Evolutionary conservation across 2,888 invertebrate species (phyloP), one percentile per base, ranked within the genome.

Genomic region (Daptonema setosum): DNA sequence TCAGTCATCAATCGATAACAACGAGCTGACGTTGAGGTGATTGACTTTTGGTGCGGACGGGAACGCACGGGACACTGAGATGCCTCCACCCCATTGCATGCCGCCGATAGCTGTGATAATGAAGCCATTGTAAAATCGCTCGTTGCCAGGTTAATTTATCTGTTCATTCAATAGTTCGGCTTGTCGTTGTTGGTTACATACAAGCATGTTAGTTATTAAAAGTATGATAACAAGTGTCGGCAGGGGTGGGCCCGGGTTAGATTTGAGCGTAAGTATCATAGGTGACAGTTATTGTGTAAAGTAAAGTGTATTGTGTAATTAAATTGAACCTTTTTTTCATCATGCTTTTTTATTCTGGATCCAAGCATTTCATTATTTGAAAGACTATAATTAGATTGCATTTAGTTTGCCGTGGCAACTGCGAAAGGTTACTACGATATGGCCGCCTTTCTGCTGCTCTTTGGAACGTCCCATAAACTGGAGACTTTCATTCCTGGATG

Each of bases 41-140:
- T 76, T 95, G 45, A 86, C 90, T 71, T 83, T 81, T 71, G 83
- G 84, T 61, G 87, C 87, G 53, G 82, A 91, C 70, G 88, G 93
- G 2, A 90, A 93, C 73, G 86, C 90, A 0, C 85, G 86, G 75
- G 95, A 95, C 73, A 87, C 87, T 69, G 91, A 93, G 72, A 84
- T 84, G 68, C 95, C n/a, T n/a, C 93, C 93, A 95, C 95, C 25
- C 95, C 95, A 0, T 74, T 97, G 47, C 97, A 99, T 76, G 97
- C 95, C 11, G 97, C 97, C 0, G 93, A 95, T 48, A 97, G 95
- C 17, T 99, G 97, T 72, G 95, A 91, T 1, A 91, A 97, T 75
- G 78, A 91, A 56, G 86, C 87, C 73, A 79, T 99, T 67, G 93
- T 95, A 62, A 81, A 83, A 72, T 83, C 84, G 70, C 78, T 93